Base-by-base conservation (phyloP, 2,113 vertebrate species). In the Elephas maximus region DNA sequence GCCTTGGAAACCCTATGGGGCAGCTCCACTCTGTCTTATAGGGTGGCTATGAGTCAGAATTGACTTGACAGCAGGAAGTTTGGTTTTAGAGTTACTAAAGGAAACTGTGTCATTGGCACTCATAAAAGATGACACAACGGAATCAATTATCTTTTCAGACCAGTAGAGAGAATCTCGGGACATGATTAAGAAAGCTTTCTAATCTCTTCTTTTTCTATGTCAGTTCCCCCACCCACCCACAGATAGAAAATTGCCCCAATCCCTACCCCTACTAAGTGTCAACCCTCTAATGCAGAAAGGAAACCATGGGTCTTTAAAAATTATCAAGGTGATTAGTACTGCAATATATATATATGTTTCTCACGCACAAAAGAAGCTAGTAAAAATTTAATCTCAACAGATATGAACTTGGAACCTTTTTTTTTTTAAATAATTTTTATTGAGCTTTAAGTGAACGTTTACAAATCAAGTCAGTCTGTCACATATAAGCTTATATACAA, bases 351-450 rank as follows among this genome's bases (percentile, higher is more conserved):
- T 74, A 7, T 73, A 6, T 73, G 17, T 73, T 17, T 73, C n/a
- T 73, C 33, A 74, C 37, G 23, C 73, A 9, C 8, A 41, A 87
- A 48, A 44, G 11, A 76, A 71, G 30, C n/a, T 44, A 57, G 28
- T 71, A 92, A 37, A 78, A 87, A 82, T 83, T 60, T 92, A n/a
- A 78, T 33, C 45, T 91, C 33, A 89, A 53, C 62, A 93, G 69
- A 65, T 62, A 53, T 3, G 37, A 92, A 44, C 28, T 60, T 60
- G 30, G 30, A 76, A 88, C 8, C 44, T 81, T 62, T 92, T 96
- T 37, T 37, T 37, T 37, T 37, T 37, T 37, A 37, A 37, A 37
- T 37, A 37, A 37, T 37, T 37, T 37, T 37, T 37, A 37, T 37
- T 37, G 37, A 37, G 37, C 37, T 37, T 37, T 37, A 37, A 37